Base-by-base conservation (phyloP, 2,113 vertebrate genomes). In the Equus quagga region DNA sequence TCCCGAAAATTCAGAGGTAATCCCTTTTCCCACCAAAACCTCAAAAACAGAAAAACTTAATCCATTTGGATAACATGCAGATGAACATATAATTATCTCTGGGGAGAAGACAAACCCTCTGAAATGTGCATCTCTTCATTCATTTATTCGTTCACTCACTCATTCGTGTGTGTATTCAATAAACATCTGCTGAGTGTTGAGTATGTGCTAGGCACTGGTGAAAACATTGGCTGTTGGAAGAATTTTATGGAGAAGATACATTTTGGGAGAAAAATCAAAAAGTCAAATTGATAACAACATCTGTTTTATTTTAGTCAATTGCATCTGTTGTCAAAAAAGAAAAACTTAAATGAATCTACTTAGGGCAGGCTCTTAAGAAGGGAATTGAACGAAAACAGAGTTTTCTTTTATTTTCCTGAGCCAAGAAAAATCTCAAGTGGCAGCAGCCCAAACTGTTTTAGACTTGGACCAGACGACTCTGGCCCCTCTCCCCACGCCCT, bases 221-320 rank as follows among this genome's bases (percentile, higher is more conserved):
- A 60, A 79, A 86, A 78, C 79, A 86, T 23, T 92, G 85, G 89
- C 79, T 92, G 9, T 87, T 83, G 46, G 62, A 64, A 91, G 81
- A 82, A 58, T 93, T 93, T 97, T 97, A 92, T 95, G 79, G 96
- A 89, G 90, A 92, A 97, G 76, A 64, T 89, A 67, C 69, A 81
- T 93, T 94, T 88, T 70, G 92, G 97, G 56, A 89, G 87, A 75
- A 97, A 97, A 96, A 73, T 91, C 4, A 58, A 89, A 97, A 96
- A 96, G 97, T 92, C 94, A 93, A 83, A 91, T 94, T 92, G 97
- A 91, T 93, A 72, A 80, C 73, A 96, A 78, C 89, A 96, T 92
- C 95, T 98, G 96, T 86, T 98, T 97, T 95, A 93, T 97, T 98
- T 97, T 94, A 49, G 94, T 94, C 79, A 46, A 73, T 93, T 86